These are phyloP conservation scores for Epinephelus fuscoguttatus DNA, from an alignment of 2,113 vertebrate species.

Conservation along the genomic window DNA sequence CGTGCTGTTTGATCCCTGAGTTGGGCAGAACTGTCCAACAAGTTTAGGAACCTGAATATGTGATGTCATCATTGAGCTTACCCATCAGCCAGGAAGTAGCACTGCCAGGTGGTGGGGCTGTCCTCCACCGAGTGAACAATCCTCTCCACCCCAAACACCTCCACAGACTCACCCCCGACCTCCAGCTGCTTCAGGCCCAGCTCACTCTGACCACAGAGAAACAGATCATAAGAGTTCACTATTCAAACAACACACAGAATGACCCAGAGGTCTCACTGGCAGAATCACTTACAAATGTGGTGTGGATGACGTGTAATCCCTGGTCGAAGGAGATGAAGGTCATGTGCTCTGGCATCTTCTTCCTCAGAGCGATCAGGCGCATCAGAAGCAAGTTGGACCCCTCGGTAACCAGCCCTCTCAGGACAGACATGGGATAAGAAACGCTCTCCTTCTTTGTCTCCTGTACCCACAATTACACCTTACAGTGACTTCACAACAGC, in stretches of 20 bases:
- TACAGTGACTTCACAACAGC: rapidly evolving
- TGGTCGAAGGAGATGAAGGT: constrained; percentile 86
- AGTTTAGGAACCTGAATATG: background rate
- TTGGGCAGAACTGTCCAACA: background rate
- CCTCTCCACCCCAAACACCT: constrained; percentile 89
- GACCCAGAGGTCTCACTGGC: background rate
- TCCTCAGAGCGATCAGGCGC: constrained; percentile 86
- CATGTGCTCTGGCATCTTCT: constrained; percentile 80
- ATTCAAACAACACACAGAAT: background rate
- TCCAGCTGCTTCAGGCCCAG: constrained; percentile 84
- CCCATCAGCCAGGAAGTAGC: constrained; percentile 91
- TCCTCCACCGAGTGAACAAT: constrained; percentile 65
- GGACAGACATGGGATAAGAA: constrained; percentile 67
- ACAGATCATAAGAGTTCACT: background rate
- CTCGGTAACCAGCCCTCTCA: constrained; percentile 88
- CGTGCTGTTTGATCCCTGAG: background rate
- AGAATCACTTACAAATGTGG: constrained; percentile 87
- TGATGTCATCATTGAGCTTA: constrained; percentile 60
- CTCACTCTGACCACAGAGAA: constrained; percentile 70
- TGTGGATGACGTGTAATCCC: constrained; percentile 80
- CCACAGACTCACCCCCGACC: constrained; percentile 71
- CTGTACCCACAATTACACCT: constrained; percentile 58
- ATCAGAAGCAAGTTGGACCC: constrained; percentile 90
- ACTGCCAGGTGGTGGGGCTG: constrained; percentile 84
- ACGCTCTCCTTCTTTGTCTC: constrained; percentile 74